Evolutionary conservation across 2,888 invertebrate genomes (phyloP).

Genomic region (Argyresthia albistria): DNA sequence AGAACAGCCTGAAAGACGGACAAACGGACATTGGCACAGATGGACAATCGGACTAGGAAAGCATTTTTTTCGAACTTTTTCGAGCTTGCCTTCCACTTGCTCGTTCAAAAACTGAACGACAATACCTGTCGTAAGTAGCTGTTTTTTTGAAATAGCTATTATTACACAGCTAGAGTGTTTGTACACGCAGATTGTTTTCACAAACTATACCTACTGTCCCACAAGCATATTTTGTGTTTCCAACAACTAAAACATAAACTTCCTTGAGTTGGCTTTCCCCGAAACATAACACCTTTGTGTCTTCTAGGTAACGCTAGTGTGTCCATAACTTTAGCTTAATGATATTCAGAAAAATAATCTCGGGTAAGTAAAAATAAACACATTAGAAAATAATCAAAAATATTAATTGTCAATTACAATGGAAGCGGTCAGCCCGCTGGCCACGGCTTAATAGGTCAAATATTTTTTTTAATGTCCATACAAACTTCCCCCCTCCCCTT

Average conservation of each 20-base stretch:
- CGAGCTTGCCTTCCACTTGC: too few species aligned
- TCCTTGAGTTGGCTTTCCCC: neutral
- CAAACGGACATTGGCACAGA: too few species aligned
- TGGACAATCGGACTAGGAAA: too few species aligned
- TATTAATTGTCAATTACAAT: too few species aligned
- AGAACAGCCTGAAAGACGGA: too few species aligned
- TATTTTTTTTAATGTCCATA: too few species aligned
- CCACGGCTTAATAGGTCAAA: too few species aligned
- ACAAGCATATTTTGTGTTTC: neutral
- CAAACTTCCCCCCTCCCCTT: too few species aligned
- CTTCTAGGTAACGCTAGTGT: neutral
- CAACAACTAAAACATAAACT: neutral
- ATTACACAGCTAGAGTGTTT: neutral
- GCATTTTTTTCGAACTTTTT: too few species aligned
- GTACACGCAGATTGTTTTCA: too few species aligned
- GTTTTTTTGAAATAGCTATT: neutral
- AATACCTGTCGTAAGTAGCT: slow-evolving; percentile 19
- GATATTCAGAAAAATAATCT: neutral
- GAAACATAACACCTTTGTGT: slow-evolving; percentile 1
- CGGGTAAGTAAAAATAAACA: neutral
- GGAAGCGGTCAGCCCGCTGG: too few species aligned
- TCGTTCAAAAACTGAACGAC: slow-evolving; percentile 20
- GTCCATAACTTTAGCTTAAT: neutral
- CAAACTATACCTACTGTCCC: slow-evolving; percentile 16
- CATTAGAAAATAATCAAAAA: too few species aligned